Evolutionary conservation across 2,113 vertebrate genomes (phyloP).

Genomic region (Oryctolagus cuniculus): mOryCun1.1 NC_091434.1:72345501-72346000

Average conservation of each 20-base stretch:
- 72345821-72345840: not conserved
- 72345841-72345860: not conserved
- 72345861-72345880: not conserved
- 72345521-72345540: not conserved
- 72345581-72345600: not conserved
- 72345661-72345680: not conserved
- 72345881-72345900: not conserved
- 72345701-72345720: not conserved
- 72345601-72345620: not conserved
- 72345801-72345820: not conserved
- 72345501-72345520: not conserved
- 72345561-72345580: not conserved
- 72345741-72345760: not conserved
- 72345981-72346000: not conserved
- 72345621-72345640: not conserved
- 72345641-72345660: not conserved
- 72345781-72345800: not conserved
- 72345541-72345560: rapidly evolving
- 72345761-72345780: not conserved
- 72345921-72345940: not conserved
- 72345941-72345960: not conserved
- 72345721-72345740: not conserved
- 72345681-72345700: not conserved
- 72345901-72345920: not conserved
- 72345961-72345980: not conserved